A percentile compares a stretch with the other conserved stretches of the same genome.
phyloP scores from a whole-genome alignment of 2,797 vertebrate genomes.

The Rhynchonycteris naso region DNA sequence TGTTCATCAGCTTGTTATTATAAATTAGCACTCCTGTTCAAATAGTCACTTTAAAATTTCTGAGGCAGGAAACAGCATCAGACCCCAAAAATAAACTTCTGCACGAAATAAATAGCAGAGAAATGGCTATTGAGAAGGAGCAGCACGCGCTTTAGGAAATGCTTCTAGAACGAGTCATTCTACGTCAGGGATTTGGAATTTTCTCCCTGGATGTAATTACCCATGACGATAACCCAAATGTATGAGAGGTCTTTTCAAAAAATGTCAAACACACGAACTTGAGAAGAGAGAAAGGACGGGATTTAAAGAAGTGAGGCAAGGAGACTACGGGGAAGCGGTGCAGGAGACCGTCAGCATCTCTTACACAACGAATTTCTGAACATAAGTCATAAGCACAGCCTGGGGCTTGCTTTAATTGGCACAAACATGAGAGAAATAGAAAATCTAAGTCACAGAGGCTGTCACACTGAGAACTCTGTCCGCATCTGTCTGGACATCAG shows the following conservation, averaged over 20 bases:
- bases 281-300: conserved; percentile 37
- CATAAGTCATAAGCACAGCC: conserved; percentile 51
- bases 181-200: neutral
- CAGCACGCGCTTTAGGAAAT: neutral
- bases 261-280: neutral
- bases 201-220: conserved; percentile 24
- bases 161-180: conserved; percentile 44
- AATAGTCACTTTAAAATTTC: conserved; percentile 6
- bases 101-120: conserved; percentile 37
- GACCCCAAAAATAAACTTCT: neutral
- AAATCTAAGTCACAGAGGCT: conserved; percentile 51
- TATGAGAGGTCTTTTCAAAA: conserved; percentile 17
- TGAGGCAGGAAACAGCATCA: neutral
- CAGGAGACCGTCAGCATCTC: neutral
- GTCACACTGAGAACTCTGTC: neutral
- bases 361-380: conserved; percentile 40
- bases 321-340: neutral
- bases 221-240: neutral
- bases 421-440: conserved; percentile 53
- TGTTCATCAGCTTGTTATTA: neutral
- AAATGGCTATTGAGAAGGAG: neutral
- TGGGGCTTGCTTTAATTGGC: conserved; percentile 63
- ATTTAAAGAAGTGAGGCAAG: neutral
- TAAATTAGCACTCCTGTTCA: neutral
- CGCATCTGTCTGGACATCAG: neutral